These are phyloP conservation scores for Turdus rufiventris DNA, from an alignment of 2,113 vertebrate genomes.

Conservation along the genomic window DNA sequence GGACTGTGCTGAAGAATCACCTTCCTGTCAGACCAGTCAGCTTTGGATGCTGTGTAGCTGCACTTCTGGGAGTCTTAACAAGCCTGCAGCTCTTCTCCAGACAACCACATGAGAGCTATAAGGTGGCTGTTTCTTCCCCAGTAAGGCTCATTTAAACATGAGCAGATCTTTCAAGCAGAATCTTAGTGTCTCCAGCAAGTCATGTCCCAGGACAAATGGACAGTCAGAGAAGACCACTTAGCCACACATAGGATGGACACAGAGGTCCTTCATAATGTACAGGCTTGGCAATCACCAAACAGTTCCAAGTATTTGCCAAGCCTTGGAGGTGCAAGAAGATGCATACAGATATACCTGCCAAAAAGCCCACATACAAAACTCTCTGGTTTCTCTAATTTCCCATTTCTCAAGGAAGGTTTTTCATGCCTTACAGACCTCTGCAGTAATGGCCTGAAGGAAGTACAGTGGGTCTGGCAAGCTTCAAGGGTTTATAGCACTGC, in stretches of 20 bases:
- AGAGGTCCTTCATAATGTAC: not conserved
- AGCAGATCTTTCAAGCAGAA: not conserved
- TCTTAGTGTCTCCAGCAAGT: not conserved
- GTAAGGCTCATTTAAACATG: not conserved
- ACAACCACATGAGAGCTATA: not conserved
- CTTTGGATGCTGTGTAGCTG: not conserved
- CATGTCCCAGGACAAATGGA: not conserved
- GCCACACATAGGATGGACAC: fast-evolving
- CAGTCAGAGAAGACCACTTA: not conserved
- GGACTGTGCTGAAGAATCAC: not conserved
- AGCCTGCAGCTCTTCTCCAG: not conserved
- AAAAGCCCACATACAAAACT: not conserved
- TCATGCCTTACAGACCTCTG: not conserved
- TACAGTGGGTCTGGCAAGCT: not conserved
- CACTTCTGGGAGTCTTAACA: not conserved
- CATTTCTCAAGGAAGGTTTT: not conserved
- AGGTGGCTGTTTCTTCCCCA: not conserved
- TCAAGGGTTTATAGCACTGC: not conserved
- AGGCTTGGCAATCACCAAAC: not conserved
- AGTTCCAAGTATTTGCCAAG: not conserved
- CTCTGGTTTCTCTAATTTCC: not conserved
- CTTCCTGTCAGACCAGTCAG: not conserved
- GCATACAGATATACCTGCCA: not conserved
- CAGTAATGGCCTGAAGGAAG: not conserved
- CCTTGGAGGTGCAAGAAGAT: not conserved